Percentiles rank a stretch among this genome's conserved stretches.
Evolutionary conservation across 2,113 vertebrate genomes (phyloP).

Genomic region (Eulacestoma nigropectus): DNA sequence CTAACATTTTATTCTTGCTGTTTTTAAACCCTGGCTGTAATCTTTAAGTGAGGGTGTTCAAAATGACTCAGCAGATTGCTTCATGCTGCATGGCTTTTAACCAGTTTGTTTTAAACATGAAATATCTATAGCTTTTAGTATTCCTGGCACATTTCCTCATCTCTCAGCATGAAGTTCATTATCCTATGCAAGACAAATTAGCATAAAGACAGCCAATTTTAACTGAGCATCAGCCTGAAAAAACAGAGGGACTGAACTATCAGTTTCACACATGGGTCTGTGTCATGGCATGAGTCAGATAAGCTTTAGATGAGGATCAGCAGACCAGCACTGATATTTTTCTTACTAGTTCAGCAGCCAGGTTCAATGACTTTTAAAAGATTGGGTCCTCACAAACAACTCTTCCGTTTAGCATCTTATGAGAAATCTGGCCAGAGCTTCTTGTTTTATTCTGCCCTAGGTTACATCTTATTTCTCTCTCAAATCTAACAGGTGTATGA

Average conservation of each 20-base stretch:
- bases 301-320: background rate
- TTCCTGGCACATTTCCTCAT: slow-evolving; percentile 1
- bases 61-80: background rate
- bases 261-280: background rate
- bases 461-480: background rate
- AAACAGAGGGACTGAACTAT: background rate
- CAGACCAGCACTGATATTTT: background rate
- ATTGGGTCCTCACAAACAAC: background rate
- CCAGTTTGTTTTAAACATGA: slow-evolving; percentile 18
- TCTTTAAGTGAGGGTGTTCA: background rate
- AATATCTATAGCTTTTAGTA: background rate
- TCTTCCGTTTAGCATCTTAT: background rate
- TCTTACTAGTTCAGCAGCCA: background rate
- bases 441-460: background rate
- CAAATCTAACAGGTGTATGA: background rate
- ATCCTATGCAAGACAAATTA: background rate
- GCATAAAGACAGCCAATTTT: background rate
- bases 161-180: slow-evolving; percentile 14
- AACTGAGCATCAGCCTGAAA: background rate
- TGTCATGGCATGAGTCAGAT: background rate
- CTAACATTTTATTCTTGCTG: background rate
- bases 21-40: background rate
- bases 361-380: background rate
- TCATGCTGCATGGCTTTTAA: background rate
- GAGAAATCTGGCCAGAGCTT: background rate